These are phyloP conservation scores for Dugesia japonica DNA, from an alignment of 2,888 invertebrate genomes.

Conservation along the genomic window DNA sequence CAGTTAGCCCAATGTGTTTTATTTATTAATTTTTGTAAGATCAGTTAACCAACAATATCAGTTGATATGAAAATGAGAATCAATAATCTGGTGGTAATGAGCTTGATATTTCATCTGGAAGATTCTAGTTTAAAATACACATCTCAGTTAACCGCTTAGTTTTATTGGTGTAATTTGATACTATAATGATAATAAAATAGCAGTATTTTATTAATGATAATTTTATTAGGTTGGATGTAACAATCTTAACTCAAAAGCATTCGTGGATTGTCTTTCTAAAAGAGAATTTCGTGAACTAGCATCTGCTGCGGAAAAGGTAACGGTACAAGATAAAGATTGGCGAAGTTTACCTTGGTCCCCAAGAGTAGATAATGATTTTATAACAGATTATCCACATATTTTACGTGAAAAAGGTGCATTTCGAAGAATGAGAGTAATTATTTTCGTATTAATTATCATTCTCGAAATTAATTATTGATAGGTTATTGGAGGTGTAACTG, in stretches of 20 bases:
- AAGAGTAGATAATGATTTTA: constrained; percentile 31
- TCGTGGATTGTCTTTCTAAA: constrained; percentile 37
- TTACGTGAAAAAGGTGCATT: constrained; percentile 39
- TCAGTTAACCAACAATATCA: too few relatives aligned
- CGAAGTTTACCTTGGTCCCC: constrained; percentile 30
- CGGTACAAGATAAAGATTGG: constrained; percentile 27
- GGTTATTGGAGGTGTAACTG: constrained; percentile 42
- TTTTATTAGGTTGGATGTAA: constrained; percentile 3
- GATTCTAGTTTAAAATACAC: too few relatives aligned
- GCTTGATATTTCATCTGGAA: too few relatives aligned
- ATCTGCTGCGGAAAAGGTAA: constrained; percentile 28
- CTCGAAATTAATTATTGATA: constrained; percentile 22
- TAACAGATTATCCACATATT: constrained; percentile 39
- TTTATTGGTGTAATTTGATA: too few relatives aligned
- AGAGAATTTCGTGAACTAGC: constrained; percentile 37
- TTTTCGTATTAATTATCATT: background rate
- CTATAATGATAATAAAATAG: too few relatives aligned
- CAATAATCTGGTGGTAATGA: too few relatives aligned
- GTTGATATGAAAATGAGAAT: too few relatives aligned
- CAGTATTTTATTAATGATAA: background rate
- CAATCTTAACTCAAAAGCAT: background rate
- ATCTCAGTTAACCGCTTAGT: too few relatives aligned
- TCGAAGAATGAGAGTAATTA: background rate
- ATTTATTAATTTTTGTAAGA: too few relatives aligned
- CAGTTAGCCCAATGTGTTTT: too few relatives aligned